Evolutionary conservation across 2,113 vertebrate genomes (phyloP).

Genomic region (Orthonyx spaldingii): DNA sequence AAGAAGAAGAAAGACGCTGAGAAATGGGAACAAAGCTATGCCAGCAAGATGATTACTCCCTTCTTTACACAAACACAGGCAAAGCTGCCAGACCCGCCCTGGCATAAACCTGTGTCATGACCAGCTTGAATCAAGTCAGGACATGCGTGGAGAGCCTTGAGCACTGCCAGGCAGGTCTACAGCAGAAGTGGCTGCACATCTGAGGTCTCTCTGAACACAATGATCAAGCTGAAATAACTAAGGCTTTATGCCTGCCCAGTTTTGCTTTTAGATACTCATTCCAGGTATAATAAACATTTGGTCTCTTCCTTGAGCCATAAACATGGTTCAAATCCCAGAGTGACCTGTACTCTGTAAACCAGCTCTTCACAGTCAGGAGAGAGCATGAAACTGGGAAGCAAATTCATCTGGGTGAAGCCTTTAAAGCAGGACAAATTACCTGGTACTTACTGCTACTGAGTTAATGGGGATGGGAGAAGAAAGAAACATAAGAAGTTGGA

Average conservation of each 20-base stretch:
- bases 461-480: not conserved
- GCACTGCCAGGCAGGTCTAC: not conserved
- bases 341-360: not conserved
- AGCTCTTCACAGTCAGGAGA: not conserved
- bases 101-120: not conserved
- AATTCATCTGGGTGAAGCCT: not conserved
- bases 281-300: not conserved
- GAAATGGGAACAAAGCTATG: not conserved
- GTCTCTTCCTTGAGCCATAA: not conserved
- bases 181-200: not conserved
- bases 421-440: not conserved
- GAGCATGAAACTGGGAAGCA: not conserved
- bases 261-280: not conserved
- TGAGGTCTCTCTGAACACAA: not conserved
- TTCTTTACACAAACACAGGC: not conserved
- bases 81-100: not conserved
- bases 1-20: not conserved
- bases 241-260: not conserved
- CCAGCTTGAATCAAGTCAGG: not conserved
- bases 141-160: not conserved
- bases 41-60: not conserved
- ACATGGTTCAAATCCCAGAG: not conserved
- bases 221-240: not conserved
- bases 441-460: not conserved
- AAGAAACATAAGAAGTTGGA: not conserved